A percentile compares a stretch with the other conserved stretches of the same genome.
These are phyloP conservation scores for Meiosimyza decipiens DNA, from an alignment of 2,888 invertebrate genomes.

Conservation along the genomic window DNA sequence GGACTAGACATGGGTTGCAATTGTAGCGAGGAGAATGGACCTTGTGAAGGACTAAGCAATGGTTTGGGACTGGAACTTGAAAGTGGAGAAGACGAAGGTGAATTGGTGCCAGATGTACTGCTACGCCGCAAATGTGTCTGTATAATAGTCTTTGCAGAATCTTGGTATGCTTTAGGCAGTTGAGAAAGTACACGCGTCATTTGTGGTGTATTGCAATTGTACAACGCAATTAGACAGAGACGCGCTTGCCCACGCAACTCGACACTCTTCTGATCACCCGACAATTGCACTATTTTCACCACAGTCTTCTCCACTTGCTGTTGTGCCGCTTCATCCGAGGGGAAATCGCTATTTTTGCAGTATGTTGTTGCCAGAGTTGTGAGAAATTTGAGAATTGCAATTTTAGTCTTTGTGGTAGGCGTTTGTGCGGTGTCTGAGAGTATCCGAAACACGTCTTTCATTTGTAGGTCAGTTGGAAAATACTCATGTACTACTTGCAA, in stretches of 20 bases:
- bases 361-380: slow-evolving; percentile 76
- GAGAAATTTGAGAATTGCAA: slow-evolving; percentile 80
- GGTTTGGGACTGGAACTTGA: slow-evolving; percentile 67
- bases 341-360: slow-evolving; percentile 68
- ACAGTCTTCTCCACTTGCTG: slow-evolving; percentile 74
- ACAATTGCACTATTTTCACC: slow-evolving; percentile 77
- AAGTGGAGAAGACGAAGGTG: slow-evolving; percentile 66
- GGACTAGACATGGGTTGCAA: slow-evolving; percentile 65
- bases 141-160: slow-evolving; percentile 77
- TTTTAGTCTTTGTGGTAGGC: slow-evolving; percentile 84
- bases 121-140: slow-evolving; percentile 79
- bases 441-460: slow-evolving; percentile 78
- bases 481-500: slow-evolving; percentile 80
- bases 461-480: slow-evolving; percentile 75
- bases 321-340: slow-evolving; percentile 60
- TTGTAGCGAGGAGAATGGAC: slow-evolving; percentile 62
- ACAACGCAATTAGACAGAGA: slow-evolving; percentile 84
- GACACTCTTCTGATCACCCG: slow-evolving; percentile 75
- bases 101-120: slow-evolving; percentile 70
- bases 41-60: slow-evolving; percentile 64
- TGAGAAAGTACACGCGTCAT: slow-evolving; percentile 84
- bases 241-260: slow-evolving; percentile 77
- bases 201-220: slow-evolving; percentile 91
- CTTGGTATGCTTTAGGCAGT: slow-evolving; percentile 79
- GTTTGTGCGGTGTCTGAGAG: slow-evolving; percentile 93